phyloP scores from a whole-genome alignment of 2,888 invertebrate genomes.

The Thalpophila matura region DNA sequence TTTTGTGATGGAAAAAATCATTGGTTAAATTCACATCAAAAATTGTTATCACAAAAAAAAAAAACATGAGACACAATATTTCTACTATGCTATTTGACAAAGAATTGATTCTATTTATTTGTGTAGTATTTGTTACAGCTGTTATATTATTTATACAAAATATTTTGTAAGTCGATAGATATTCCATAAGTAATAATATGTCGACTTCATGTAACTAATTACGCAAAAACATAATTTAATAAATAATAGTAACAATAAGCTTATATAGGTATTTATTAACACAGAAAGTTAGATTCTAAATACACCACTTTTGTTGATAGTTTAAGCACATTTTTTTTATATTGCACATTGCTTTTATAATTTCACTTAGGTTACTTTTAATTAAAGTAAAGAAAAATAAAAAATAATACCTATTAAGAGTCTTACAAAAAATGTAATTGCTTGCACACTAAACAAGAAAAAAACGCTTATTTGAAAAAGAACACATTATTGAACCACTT shows the following conservation, averaged over 20 bases:
- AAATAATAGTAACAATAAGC: slow-evolving; percentile 42
- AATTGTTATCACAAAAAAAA: background rate
- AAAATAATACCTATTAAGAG: background rate
- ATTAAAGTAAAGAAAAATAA: background rate
- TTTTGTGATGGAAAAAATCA: background rate
- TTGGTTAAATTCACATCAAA: background rate
- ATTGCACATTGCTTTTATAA: slow-evolving; percentile 25
- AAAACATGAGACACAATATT: background rate
- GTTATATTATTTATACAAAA: slow-evolving; percentile 25
- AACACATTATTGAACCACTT: background rate
- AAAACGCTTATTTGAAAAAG: slow-evolving; percentile 1
- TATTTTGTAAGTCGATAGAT: slow-evolving; percentile 65
- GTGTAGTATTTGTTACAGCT: slow-evolving; percentile 57
- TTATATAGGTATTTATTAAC: slow-evolving; percentile 40
- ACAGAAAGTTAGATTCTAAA: slow-evolving; percentile 36
- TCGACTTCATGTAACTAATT: slow-evolving; percentile 50
- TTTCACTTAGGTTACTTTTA: background rate
- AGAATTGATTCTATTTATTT: slow-evolving; percentile 29
- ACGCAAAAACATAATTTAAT: slow-evolving; percentile 31
- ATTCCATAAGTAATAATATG: slow-evolving; percentile 20
- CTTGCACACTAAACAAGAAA: background rate
- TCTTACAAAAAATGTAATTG: slow-evolving; percentile 20
- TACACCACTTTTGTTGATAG: slow-evolving; percentile 20
- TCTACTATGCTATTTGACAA: background rate
- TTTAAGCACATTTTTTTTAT: slow-evolving; percentile 11